phyloP scores from a whole-genome alignment of 2,797 vertebrate species.

The Centroberyx gerrardi region DNA sequence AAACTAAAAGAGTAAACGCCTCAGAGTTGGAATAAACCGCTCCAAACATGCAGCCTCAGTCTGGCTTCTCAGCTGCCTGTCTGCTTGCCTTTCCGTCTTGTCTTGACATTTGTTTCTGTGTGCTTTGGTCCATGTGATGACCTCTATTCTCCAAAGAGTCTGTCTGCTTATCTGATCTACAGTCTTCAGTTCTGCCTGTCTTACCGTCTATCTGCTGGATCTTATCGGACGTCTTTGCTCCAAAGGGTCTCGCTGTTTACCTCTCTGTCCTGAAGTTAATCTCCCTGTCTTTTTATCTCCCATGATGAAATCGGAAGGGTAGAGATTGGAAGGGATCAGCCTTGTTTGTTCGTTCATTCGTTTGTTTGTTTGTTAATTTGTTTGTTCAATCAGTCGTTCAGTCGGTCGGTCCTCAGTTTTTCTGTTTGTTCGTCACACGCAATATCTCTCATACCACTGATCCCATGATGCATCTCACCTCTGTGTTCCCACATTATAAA shows the following conservation, averaged over 20 bases:
- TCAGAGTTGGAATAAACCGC: too few relatives aligned
- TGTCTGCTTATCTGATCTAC: not conserved
- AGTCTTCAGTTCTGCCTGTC: not conserved
- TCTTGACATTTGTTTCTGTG: not conserved
- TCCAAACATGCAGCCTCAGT: too few relatives aligned
- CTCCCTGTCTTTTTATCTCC: not conserved
- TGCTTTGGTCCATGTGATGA: not conserved
- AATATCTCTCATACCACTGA: slow-evolving; percentile 9
- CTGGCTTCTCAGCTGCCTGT: not conserved
- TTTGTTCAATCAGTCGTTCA: not conserved
- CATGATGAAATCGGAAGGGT: not conserved
- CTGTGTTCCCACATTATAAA: not conserved
- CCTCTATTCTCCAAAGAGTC: not conserved
- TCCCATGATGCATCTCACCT: not conserved
- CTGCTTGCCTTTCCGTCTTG: not conserved
- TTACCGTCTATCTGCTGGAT: not conserved
- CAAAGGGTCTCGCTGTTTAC: not conserved
- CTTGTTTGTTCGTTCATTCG: slow-evolving; percentile 28
- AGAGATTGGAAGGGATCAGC: not conserved
- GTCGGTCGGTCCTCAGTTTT: too few relatives aligned
- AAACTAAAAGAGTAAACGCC: too few relatives aligned
- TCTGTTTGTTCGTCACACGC: too few relatives aligned
- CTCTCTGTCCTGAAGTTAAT: not conserved
- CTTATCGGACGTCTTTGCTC: not conserved
- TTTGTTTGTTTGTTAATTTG: slow-evolving; percentile 25